Evolutionary conservation across 2,797 vertebrate species (phyloP), one percentile per base, ranked within the genome.

Genomic region (Manis pentadactyla): DNA sequence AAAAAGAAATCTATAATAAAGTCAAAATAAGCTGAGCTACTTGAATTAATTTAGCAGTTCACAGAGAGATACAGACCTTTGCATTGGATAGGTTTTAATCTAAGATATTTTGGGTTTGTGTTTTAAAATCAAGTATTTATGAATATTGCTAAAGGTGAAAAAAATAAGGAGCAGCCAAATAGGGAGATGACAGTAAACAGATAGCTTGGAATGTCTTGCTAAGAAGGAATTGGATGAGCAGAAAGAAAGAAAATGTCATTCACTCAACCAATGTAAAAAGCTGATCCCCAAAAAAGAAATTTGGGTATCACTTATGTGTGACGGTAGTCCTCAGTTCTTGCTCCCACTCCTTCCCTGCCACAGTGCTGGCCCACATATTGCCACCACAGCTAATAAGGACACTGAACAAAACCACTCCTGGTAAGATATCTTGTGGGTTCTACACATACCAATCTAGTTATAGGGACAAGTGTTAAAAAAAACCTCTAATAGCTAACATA

Each of bases 51-150:
- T 74, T 68, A 87, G 29, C 21, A 81, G 27, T 94, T 46, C 69
- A 91, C 39, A 77, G 3, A 66, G n/a, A 69, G 55, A 69, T n/a
- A 51, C 2, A 18, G 49, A 57, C 55, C 7, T 63, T 91, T 37
- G 15, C n/a, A 59, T 7, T 91, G 57, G 63, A 75, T 82, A 82
- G 23, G 69, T 81, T 97, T 81, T 92, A 53, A 74, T 51, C 46
- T 89, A 94, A 79, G 51, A 81, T 81, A 27, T 86, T 74, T 75
- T 51, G 39, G 23, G 19, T 39, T 90, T 46, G 14, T 75, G 57
- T 86, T 90, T 94, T 92, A 57, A 86, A 93, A 73, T 83, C 49
- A 87, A 87, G 29, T 49, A 93, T 68, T 86, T 25, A 53, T 64
- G 25, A 83, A 71, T 81, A 83, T 2, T 92, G 27, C 27, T 53